Evolutionary conservation across 2,113 vertebrate species (phyloP), one percentile per base, ranked within the genome.

Genomic region (Thomomys bottae): DNA sequence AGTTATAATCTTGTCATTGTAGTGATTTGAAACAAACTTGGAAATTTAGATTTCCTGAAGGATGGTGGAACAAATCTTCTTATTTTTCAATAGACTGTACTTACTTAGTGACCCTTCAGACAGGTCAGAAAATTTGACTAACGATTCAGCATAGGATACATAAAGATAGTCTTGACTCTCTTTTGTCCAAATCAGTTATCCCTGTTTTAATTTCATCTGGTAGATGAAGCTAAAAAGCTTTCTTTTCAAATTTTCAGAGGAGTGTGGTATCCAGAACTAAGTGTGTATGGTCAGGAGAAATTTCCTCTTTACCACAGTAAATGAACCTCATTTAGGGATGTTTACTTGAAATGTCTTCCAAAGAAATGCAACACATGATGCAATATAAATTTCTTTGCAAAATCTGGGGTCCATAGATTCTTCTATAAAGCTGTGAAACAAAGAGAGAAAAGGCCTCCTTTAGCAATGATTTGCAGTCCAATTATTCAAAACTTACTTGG

Each of bases 11-110:
- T 12, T 72, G 17, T 32, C 24, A 67, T 91, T 59, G 68, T 11
- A 67, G 8, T 92, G n/a, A 88, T 79, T 95, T 76, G 18, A 92
- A 38, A 34, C 75, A 23, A 21, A 30, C 30, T 88, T 94, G 11
- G 1, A 84, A 63, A n/a, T 64, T 70, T 71, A 32, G 40, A 93
- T 96, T 92, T 61, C 10, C 28, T 64, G 15, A 86, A 80, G 36
- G 30, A 54, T 64, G 6, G 40, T 70, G 45, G 15, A 85, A 75
- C 28, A 68, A 36, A 30, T 77, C 87, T 84, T 89, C 88, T 64
- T 90, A 12, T 82, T 8, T 23, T 54, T 2, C 11, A 45, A 67
- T 6, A 88, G 0, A 11, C 89, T 87, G 1, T 34, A 28, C 1
- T 90, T 26, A 24, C 0, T 24, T 76, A 73, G 21, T 28, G 12